Evolutionary conservation across 2,888 invertebrate species (phyloP).

Genomic region (Trachelus stipa): DNA sequence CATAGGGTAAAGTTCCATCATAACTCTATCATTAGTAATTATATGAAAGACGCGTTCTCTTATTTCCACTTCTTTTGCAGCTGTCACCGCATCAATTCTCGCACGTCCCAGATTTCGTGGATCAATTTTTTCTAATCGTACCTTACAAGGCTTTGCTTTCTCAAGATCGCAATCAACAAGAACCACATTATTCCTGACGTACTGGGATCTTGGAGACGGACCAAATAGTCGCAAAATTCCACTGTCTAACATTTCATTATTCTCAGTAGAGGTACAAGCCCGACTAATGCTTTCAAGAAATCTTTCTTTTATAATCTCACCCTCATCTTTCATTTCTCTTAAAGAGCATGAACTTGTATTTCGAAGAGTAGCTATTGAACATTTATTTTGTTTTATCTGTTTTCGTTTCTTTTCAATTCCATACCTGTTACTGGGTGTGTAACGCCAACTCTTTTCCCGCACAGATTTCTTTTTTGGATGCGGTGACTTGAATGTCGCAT

Average conservation of each 20-base stretch:
- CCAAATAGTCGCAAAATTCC: constrained; percentile 32
- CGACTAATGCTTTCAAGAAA: background rate
- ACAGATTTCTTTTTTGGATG: constrained; percentile 31
- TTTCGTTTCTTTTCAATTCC: constrained; percentile 16
- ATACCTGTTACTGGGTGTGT: constrained; percentile 58
- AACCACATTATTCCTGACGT: constrained; percentile 34
- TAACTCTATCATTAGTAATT: constrained; percentile 47
- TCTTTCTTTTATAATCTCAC: background rate
- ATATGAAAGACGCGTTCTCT: constrained; percentile 46
- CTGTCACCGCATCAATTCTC: background rate
- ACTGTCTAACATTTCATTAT: constrained; percentile 1
- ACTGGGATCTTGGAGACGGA: constrained; percentile 39
- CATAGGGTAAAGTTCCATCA: constrained; percentile 49
- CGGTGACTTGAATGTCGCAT: constrained; percentile 1
- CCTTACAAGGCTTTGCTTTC: constrained; percentile 25
- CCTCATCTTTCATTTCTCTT: background rate
- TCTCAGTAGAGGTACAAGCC: background rate
- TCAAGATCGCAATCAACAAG: constrained; percentile 25
- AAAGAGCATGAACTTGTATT: background rate
- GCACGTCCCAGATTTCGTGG: constrained; percentile 5
- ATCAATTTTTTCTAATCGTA: constrained; percentile 25
- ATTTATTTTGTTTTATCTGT: constrained; percentile 5
- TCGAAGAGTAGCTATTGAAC: background rate
- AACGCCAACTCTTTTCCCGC: constrained; percentile 42
- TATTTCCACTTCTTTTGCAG: constrained; percentile 17